A percentile compares a stretch with the other conserved stretches of the same genome.
phyloP scores from a whole-genome alignment of 2,113 vertebrate genomes.

The Sarotherodon lohbergeri region DNA sequence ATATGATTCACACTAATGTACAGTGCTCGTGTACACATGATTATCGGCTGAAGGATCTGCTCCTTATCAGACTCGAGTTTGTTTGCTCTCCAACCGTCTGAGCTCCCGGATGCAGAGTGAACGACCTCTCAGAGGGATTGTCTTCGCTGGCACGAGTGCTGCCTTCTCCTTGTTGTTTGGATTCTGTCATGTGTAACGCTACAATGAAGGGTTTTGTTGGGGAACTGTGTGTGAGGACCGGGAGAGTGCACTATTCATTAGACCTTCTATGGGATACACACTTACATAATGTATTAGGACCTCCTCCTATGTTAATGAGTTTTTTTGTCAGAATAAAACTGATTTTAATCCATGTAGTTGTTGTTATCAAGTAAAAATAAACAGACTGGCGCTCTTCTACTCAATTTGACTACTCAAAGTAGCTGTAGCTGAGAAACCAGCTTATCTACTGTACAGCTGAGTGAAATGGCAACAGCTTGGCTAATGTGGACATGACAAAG shows the following conservation, averaged over 20 bases:
- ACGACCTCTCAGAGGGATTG: neutral
- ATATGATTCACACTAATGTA: fast-evolving
- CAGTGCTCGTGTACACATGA: neutral
- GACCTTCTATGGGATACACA: constrained; percentile 2
- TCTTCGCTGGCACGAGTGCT: constrained; percentile 19
- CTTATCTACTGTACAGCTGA: neutral
- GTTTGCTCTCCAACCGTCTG: constrained; percentile 21
- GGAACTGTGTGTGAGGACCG: neutral
- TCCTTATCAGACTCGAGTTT: constrained; percentile 20
- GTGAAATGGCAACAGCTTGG: neutral
- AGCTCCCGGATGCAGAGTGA: constrained; percentile 19
- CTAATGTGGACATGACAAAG: neutral
- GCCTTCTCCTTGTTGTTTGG: constrained; percentile 48
- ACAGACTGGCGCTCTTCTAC: fast-evolving
- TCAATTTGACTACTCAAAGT: neutral
- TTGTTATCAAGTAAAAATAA: neutral
- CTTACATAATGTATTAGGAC: neutral
- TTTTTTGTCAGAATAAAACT: neutral
- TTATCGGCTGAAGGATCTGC: neutral
- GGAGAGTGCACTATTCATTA: constrained; percentile 29
- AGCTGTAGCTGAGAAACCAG: neutral
- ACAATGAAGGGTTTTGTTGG: constrained; percentile 52
- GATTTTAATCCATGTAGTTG: neutral
- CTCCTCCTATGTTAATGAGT: neutral
- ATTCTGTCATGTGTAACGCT: constrained; percentile 52